Conservation (phyloP, 2,888 invertebrate genomes). For the Unio delphinus region DNA sequence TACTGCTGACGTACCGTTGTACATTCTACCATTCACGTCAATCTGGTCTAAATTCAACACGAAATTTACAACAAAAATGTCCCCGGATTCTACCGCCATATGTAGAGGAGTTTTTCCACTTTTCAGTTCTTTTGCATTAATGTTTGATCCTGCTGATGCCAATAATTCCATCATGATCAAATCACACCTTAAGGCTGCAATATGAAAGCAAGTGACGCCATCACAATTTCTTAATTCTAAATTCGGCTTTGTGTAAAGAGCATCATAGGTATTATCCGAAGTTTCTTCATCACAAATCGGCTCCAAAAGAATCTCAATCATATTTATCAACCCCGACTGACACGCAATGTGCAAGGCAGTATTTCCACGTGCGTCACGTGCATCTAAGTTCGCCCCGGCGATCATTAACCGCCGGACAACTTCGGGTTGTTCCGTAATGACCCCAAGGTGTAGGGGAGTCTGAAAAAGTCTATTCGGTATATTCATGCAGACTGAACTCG, state of each 20-base stretch:
- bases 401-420: constrained; percentile 14
- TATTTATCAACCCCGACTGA: constrained; percentile 5
- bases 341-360: constrained; percentile 30
- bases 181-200: constrained; percentile 15
- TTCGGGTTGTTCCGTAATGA: constrained; percentile 15
- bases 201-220: constrained; percentile 20
- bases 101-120: constrained; percentile 28
- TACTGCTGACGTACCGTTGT: no score
- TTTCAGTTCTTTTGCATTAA: constrained; percentile 21
- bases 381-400: constrained; percentile 20
- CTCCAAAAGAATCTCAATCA: constrained; percentile 11
- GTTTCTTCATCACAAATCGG: constrained; percentile 25
- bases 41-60: no score
- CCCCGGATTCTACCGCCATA: constrained; percentile 6
- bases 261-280: constrained; percentile 18
- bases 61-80: no score
- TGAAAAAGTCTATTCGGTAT: constrained; percentile 17
- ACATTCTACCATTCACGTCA: no score
- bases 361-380: constrained; percentile 27
- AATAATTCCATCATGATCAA: constrained; percentile 18
- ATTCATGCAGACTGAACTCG: constrained; percentile 6
- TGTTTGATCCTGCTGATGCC: constrained; percentile 13
- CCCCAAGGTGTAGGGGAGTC: constrained; percentile 23
- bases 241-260: constrained; percentile 22
- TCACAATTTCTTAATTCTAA: constrained; percentile 20